These are phyloP conservation scores for Poeciliopsis presidionis DNA, from an alignment of 2,797 vertebrate species.

Conservation along the genomic window DNA sequence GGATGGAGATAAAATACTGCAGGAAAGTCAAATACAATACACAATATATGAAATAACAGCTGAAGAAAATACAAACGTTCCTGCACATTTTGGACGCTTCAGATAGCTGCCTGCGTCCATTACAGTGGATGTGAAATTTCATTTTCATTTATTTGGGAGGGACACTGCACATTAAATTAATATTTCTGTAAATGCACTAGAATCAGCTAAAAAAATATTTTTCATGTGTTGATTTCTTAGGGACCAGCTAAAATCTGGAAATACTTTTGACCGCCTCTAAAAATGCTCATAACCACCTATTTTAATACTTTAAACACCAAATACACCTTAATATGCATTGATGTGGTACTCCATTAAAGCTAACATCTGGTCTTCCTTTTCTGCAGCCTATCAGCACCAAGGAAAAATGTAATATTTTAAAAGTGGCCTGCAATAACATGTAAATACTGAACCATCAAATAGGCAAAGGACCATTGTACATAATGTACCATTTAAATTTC, in stretches of 20 bases:
- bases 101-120: no score
- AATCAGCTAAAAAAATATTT: no score
- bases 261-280: neutral
- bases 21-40: slow-evolving; percentile 32
- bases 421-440: neutral
- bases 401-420: neutral
- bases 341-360: neutral
- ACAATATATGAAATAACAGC: neutral
- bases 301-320: neutral
- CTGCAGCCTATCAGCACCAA: neutral
- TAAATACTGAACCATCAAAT: neutral
- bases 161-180: no score
- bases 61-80: neutral
- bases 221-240: no score
- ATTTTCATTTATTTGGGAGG: no score
- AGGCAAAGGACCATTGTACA: neutral
- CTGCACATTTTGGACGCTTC: neutral
- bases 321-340: neutral
- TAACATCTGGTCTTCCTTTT: neutral
- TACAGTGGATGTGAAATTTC: neutral
- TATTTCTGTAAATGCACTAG: no score
- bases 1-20: slow-evolving; percentile 38
- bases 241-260: neutral
- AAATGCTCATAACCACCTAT: neutral
- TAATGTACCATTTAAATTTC: neutral